Percentiles rank a stretch among this genome's conserved stretches.
Conservation (phyloP, 2,888 invertebrate species). For the Epistrophe eligans region DNA sequence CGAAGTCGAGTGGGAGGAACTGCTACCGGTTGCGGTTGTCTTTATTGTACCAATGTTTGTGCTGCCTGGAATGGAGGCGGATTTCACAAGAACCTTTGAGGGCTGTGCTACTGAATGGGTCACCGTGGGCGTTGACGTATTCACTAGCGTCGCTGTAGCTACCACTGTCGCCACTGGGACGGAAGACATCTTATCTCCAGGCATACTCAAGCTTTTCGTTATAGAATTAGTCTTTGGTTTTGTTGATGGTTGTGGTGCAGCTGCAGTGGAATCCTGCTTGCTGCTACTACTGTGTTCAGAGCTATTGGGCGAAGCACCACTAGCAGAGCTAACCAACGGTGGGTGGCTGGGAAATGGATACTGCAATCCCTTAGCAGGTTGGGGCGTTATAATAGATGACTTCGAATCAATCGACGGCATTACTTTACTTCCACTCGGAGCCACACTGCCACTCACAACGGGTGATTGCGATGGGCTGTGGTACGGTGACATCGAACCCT, state of each 20-base stretch:
- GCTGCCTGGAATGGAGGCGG: slow-evolving; percentile 83
- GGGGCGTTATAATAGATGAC: slow-evolving; percentile 70
- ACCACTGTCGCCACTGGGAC: slow-evolving; percentile 57
- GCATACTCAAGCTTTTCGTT: slow-evolving; percentile 82
- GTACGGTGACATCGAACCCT: slow-evolving; percentile 83
- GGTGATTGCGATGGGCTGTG: slow-evolving; percentile 84
- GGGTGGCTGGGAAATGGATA: slow-evolving; percentile 93
- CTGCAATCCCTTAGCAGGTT: slow-evolving; percentile 85
- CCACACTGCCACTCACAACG: slow-evolving; percentile 78
- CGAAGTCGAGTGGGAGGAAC: slow-evolving; percentile 78
- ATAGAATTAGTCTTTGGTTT: slow-evolving; percentile 80
- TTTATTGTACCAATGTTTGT: slow-evolving; percentile 82
- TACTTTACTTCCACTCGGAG: slow-evolving; percentile 40
- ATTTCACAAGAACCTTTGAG: slow-evolving; percentile 80
- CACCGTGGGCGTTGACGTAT: slow-evolving; percentile 49
- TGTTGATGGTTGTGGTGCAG: slow-evolving; percentile 77
- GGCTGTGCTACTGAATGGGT: slow-evolving; percentile 50
- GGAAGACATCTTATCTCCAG: slow-evolving; percentile 77
- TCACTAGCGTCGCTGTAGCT: slow-evolving; percentile 53
- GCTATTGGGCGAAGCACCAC: slow-evolving; percentile 61
- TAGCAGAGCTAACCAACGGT: slow-evolving; percentile 85
- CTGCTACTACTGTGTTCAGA: slow-evolving; percentile 67
- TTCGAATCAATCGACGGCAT: slow-evolving; percentile 52
- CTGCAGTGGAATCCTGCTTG: slow-evolving; percentile 41
- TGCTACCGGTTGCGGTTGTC: slow-evolving; percentile 80